Conservation (phyloP, 2,113 vertebrate genomes). For the Chaetodon auriga region DNA sequence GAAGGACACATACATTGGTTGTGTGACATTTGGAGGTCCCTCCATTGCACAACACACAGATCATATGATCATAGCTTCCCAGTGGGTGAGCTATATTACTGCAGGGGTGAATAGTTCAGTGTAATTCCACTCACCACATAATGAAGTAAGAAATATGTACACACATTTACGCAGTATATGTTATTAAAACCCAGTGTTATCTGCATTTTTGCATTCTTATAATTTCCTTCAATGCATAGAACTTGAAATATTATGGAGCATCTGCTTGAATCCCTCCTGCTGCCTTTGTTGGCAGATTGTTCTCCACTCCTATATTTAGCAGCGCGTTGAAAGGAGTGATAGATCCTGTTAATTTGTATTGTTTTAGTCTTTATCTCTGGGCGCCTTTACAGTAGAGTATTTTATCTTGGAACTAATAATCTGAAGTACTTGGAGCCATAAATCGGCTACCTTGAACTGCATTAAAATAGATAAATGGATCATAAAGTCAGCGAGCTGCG, state of each 20-base stretch:
- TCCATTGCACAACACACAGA: neutral
- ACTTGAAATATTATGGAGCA: neutral
- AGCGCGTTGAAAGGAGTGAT: conserved; percentile 13
- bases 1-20: conserved; percentile 2
- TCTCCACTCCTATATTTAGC: conserved; percentile 46
- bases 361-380: conserved; percentile 2
- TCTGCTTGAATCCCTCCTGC: conserved; percentile 19
- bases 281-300: conserved; percentile 20
- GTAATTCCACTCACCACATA: neutral
- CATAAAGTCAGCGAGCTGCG: conserved; percentile 19
- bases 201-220: neutral
- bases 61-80: conserved; percentile 32
- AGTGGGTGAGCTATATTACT: neutral
- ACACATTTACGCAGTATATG: neutral
- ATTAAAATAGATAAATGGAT: conserved; percentile 44
- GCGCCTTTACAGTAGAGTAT: conserved; percentile 8
- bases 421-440: conserved; percentile 17
- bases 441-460: conserved; percentile 21
- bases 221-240: neutral
- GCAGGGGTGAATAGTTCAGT: neutral
- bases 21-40: conserved; percentile 6
- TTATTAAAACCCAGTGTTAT: neutral
- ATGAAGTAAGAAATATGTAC: neutral
- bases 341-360: conserved; percentile 22
- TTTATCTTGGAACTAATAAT: conserved; percentile 41